Percentiles rank a stretch among this genome's conserved stretches.
These are phyloP conservation scores for Dryobota labecula DNA, from an alignment of 2,888 invertebrate genomes.

Conservation along the genomic window DNA sequence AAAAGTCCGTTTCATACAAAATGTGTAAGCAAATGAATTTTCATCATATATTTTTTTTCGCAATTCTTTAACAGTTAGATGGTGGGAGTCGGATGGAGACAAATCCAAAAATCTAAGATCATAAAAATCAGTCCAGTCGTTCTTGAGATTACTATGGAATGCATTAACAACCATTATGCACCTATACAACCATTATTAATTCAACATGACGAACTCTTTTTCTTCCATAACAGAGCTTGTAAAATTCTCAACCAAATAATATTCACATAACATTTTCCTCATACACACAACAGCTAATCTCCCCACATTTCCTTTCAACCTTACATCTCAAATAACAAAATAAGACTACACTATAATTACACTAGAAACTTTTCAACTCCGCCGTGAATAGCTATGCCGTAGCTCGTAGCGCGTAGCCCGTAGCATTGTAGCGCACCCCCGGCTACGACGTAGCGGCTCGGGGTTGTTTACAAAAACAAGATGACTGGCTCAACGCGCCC, in stretches of 20 bases:
- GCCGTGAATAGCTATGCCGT: conserved; percentile 66
- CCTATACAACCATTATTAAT: neutral
- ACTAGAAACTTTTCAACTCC: conserved; percentile 61
- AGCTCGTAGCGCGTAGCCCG: conserved; percentile 44
- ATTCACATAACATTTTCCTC: conserved; percentile 43
- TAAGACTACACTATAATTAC: conserved; percentile 62
- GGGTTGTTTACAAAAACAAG: conserved; percentile 88
- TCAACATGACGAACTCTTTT: neutral
- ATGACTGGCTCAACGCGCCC: conserved; percentile 86
- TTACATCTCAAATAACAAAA: conserved; percentile 53
- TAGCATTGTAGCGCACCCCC: conserved; percentile 70
- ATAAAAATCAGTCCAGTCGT: too few relatives aligned
- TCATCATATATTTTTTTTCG: too few relatives aligned
- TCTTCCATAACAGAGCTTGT: neutral
- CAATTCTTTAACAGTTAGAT: too few relatives aligned
- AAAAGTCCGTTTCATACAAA: too few relatives aligned
- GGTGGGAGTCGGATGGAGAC: too few relatives aligned
- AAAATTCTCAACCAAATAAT: conserved; percentile 11
- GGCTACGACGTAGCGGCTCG: conserved; percentile 70
- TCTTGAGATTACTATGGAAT: neutral
- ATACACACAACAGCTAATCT: conserved; percentile 42
- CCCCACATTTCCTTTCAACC: conserved; percentile 43
- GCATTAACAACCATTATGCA: neutral
- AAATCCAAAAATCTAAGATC: too few relatives aligned
- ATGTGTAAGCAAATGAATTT: too few relatives aligned